These are phyloP conservation scores for Hippopotamus amphibius DNA, from an alignment of 2,113 vertebrate species.

Conservation along the genomic window DNA sequence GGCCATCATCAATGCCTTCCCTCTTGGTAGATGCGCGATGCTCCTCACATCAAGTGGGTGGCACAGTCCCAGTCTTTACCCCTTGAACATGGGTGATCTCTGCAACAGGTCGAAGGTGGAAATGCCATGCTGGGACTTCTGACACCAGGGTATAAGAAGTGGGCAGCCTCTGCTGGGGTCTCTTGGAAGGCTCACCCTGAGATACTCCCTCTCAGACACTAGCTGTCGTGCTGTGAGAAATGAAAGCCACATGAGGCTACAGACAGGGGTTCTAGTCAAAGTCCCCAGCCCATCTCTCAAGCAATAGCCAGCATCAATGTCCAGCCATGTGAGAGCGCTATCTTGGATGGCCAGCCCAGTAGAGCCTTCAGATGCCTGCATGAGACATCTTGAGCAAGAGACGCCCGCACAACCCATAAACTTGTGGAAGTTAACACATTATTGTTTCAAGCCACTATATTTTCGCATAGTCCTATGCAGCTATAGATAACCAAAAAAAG, in stretches of 20 bases:
- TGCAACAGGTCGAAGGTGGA: not conserved
- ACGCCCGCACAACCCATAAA: not conserved
- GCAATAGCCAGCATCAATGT: not conserved
- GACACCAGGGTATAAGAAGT: not conserved
- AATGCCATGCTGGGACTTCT: not conserved
- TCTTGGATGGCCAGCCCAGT: not conserved
- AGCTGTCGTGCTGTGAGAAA: not conserved
- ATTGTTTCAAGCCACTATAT: not conserved
- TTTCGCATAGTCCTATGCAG: not conserved
- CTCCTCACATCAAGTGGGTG: not conserved
- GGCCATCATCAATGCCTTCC: not conserved
- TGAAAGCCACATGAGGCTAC: not conserved
- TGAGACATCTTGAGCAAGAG: not conserved
- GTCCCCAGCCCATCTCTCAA: not conserved
- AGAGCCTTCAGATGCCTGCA: not conserved
- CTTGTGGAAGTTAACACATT: not conserved
- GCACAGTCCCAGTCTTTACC: not conserved
- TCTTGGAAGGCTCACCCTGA: not conserved
- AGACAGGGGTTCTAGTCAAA: not conserved
- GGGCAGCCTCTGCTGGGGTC: not conserved
- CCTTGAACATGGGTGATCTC: not conserved
- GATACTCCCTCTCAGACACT: not conserved
- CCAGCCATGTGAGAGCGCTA: accelerated
- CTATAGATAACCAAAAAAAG: not conserved
- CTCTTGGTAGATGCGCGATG: not conserved